Conservation (phyloP, 2,113 vertebrate genomes). For the Coptodon bakossiorum region DNA sequence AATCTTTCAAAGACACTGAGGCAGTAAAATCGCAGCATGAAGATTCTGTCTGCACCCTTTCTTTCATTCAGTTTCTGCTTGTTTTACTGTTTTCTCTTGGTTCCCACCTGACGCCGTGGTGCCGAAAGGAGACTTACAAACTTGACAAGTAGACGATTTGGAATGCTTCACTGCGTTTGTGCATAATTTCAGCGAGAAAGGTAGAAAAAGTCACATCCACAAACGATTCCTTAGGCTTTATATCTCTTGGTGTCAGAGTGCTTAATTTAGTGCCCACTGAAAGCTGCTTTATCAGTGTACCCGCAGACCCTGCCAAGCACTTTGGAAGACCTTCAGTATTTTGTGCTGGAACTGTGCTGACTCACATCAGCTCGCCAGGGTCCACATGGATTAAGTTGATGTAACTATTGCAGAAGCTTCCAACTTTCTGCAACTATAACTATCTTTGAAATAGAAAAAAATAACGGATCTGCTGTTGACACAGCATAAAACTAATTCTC, state of each 20-base stretch:
- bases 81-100: background rate
- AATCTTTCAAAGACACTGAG: slow-evolving; percentile 39
- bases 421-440: background rate
- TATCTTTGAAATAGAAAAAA: background rate
- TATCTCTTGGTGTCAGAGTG: slow-evolving; percentile 15
- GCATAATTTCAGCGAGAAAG: background rate
- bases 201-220: background rate
- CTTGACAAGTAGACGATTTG: background rate
- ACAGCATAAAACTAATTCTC: background rate
- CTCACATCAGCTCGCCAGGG: background rate
- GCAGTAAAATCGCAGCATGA: slow-evolving; percentile 24
- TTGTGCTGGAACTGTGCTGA: background rate
- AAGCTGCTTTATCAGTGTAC: slow-evolving; percentile 34
- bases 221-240: background rate
- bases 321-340: background rate
- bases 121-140: slow-evolving; percentile 15
- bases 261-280: slow-evolving; percentile 22
- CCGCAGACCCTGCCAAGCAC: slow-evolving; percentile 14
- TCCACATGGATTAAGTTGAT: background rate
- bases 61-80: background rate
- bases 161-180: background rate
- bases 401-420: background rate
- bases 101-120: slow-evolving; percentile 12
- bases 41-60: slow-evolving; percentile 2
- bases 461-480: background rate